These are phyloP conservation scores for Cyprinella venusta DNA, from an alignment of 2,797 vertebrate species.

Conservation along the genomic window DNA sequence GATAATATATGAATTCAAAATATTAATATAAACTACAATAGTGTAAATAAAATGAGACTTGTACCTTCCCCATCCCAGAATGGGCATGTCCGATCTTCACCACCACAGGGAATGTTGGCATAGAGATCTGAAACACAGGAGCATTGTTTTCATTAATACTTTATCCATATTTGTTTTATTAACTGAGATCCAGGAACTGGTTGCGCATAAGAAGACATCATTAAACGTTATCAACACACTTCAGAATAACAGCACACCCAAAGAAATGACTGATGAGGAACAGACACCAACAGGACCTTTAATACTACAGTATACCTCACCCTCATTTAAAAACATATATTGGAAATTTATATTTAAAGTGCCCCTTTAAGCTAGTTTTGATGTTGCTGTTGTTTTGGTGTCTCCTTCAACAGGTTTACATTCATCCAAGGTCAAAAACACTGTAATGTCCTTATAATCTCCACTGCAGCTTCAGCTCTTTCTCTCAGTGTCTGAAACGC, in stretches of 20 bases:
- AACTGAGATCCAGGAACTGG: background rate
- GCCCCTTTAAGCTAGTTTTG: background rate
- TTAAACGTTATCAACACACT: background rate
- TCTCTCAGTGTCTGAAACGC: background rate
- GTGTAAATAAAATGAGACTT: background rate
- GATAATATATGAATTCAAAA: background rate
- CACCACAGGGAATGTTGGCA: conserved; percentile 94
- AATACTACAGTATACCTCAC: background rate
- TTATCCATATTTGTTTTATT: background rate
- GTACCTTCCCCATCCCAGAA: conserved; percentile 98
- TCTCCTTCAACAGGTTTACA: background rate
- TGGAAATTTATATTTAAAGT: background rate
- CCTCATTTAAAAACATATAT: background rate
- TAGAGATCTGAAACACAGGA: conserved; percentile 83
- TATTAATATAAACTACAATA: background rate
- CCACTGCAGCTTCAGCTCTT: background rate
- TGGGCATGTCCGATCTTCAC: conserved; percentile 99
- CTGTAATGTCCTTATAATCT: background rate
- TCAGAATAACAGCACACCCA: background rate
- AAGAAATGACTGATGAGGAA: background rate
- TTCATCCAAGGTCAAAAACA: background rate
- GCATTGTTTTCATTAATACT: background rate
- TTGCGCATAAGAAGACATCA: background rate
- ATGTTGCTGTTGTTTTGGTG: background rate
- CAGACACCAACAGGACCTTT: background rate